Base-by-base conservation (phyloP, 1,140 invertebrate species). In the Aradophagus sp. region DNA sequence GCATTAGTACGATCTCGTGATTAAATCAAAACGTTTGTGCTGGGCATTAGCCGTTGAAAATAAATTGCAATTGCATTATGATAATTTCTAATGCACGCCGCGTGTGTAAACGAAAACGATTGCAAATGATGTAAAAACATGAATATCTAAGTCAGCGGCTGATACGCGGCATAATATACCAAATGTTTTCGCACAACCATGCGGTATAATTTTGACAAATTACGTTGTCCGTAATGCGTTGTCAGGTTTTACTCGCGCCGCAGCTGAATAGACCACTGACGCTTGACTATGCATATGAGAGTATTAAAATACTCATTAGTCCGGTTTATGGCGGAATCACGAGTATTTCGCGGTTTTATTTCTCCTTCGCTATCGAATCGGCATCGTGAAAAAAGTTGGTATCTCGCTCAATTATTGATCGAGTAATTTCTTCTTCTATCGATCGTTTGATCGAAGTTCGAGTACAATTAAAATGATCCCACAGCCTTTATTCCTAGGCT, bases 71-170 rank as follows among this genome's bases (percentile, higher is more conserved):
- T n/a, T n/a, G 26, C 31, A 53, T 63, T 55, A 62, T 52, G 15
- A 65, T 65, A 55, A 65, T 65, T 55, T 53, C 38, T 52, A 52
- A 62, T 52, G 20, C 20, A 12, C 34, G 13, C 5, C 10, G 27
- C 15, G 27, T 7, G 12, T 2, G 12, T n/a, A n/a, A n/a, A n/a
- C 16, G 13, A 44, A 36, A 52, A 67, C 12, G 20, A 56, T 50
- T 55, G 42, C 50, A 50, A 56, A 56, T 42, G 38, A 45, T 67
- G 17, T 15, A 67, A 53, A 68, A 68, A 68, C 65, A 68, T 55
- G 11, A 55, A 68, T 47, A 14, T 47, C 48, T 47, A 55, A 68
- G 48, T 68, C 19, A 27, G 13, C 16, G 5, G n/a, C n/a, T 45
- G 31, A 44, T 52, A 41, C 16, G 34, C 15, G 15, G 7, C 12